Conservation (phyloP, 1,140 invertebrate genomes). For the Eulimnadia texana region DNA sequence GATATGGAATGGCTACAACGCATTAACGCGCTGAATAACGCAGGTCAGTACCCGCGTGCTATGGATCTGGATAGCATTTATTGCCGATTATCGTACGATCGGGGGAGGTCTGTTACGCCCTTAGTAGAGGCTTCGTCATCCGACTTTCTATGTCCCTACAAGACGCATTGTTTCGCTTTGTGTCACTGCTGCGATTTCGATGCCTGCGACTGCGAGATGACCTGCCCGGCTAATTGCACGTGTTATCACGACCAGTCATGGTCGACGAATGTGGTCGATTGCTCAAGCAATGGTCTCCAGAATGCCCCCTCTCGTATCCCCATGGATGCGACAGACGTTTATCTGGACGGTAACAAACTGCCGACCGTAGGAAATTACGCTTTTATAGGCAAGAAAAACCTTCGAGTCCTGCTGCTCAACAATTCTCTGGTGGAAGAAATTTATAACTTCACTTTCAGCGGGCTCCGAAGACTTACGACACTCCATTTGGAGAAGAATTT, state of each 20-base stretch:
- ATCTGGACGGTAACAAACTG: slow-evolving; percentile 76
- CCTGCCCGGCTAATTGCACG: slow-evolving; percentile 74
- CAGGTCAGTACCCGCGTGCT: slow-evolving; percentile 62
- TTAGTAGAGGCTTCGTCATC: slow-evolving; percentile 61
- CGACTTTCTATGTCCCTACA: slow-evolving; percentile 82
- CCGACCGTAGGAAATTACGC: slow-evolving; percentile 53
- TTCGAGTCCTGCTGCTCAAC: slow-evolving; percentile 73
- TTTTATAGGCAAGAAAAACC: slow-evolving; percentile 75
- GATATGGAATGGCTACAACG: slow-evolving; percentile 52
- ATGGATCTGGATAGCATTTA: slow-evolving; percentile 62
- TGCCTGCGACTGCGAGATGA: slow-evolving; percentile 88
- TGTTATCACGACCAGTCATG: slow-evolving; percentile 86
- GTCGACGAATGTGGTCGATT: slow-evolving; percentile 83
- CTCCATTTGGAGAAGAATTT: slow-evolving; percentile 74
- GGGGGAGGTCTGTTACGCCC: slow-evolving; percentile 24
- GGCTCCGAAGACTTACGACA: slow-evolving; percentile 42
- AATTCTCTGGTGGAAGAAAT: slow-evolving; percentile 69
- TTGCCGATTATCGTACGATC: slow-evolving; percentile 31
- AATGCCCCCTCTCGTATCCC: slow-evolving; percentile 68
- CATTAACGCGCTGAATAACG: slow-evolving; percentile 55
- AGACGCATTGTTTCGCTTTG: slow-evolving; percentile 72
- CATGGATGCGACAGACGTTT: slow-evolving; percentile 81
- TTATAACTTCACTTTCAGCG: slow-evolving; percentile 79
- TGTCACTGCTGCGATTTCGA: slow-evolving; percentile 90
- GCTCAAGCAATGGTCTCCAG: slow-evolving; percentile 55